Percentiles rank a stretch among this genome's conserved stretches.
These are phyloP conservation scores for Muscina levida DNA, from an alignment of 2,888 invertebrate genomes.

Conservation along the genomic window DNA sequence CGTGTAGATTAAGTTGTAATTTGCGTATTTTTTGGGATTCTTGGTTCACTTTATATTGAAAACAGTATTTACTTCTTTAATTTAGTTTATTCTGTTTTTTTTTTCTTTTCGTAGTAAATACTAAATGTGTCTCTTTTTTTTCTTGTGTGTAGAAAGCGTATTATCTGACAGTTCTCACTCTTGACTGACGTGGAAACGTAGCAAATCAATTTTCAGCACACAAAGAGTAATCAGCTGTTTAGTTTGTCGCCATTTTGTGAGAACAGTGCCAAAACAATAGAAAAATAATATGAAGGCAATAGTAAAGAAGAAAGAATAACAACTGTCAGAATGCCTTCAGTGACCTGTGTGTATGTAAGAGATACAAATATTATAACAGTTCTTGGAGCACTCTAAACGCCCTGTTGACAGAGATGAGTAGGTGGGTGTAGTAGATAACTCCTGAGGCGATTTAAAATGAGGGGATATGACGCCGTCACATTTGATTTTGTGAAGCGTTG, in stretches of 20 bases:
- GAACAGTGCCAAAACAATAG: neutral
- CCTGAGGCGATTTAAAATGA: too few species aligned
- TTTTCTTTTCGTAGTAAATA: slow-evolving; percentile 25
- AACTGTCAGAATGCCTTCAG: too few species aligned
- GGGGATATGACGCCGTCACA: too few species aligned
- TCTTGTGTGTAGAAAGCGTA: neutral
- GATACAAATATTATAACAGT: too few species aligned
- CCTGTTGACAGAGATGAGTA: too few species aligned
- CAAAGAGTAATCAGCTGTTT: slow-evolving; percentile 16
- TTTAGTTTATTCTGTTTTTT: slow-evolving; percentile 25
- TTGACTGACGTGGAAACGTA: slow-evolving; percentile 19
- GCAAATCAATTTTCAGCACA: neutral
- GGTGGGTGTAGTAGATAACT: too few species aligned
- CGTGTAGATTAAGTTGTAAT: neutral
- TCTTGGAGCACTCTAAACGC: too few species aligned
- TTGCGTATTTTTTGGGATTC: neutral
- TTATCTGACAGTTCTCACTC: slow-evolving; percentile 2
- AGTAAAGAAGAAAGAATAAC: too few species aligned
- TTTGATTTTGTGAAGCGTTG: too few species aligned
- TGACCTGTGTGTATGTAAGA: too few species aligned
- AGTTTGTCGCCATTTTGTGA: slow-evolving; percentile 3
- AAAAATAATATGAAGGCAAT: too few species aligned
- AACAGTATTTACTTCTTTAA: neutral
- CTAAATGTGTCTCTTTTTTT: slow-evolving; percentile 8
- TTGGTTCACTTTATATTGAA: neutral